phyloP scores from a whole-genome alignment of 2,797 vertebrate genomes.

The Chelmon rostratus region DNA sequence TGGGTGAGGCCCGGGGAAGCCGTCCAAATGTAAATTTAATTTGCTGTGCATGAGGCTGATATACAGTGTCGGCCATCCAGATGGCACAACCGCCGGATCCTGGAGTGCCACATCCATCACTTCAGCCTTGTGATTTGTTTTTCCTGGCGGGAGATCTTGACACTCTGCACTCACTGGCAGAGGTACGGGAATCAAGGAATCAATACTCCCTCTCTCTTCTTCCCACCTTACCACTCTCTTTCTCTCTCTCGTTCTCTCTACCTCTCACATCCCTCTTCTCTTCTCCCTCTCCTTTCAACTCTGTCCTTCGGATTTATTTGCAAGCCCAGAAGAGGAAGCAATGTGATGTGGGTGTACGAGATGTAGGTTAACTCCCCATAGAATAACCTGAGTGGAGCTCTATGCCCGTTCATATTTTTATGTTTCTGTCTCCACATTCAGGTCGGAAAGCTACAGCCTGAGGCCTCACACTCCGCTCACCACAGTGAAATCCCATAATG shows the following conservation, averaged over 20 bases:
- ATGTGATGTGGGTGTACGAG: slow-evolving; percentile 67
- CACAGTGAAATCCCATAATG: slow-evolving; percentile 27
- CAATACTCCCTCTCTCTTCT: slow-evolving; percentile 78
- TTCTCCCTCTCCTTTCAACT: slow-evolving; percentile 55
- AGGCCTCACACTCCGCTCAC: slow-evolving; percentile 22
- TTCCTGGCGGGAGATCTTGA: slow-evolving; percentile 86
- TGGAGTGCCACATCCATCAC: slow-evolving; percentile 89
- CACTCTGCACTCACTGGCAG: slow-evolving; percentile 83
- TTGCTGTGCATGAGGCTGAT: slow-evolving; percentile 85
- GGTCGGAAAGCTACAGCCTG: slow-evolving; percentile 46
- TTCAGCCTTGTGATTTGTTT: slow-evolving; percentile 86
- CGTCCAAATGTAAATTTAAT: slow-evolving; percentile 91
- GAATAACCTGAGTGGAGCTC: slow-evolving; percentile 66
- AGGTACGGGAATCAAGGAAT: slow-evolving; percentile 85
- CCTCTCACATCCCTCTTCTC: slow-evolving; percentile 34
- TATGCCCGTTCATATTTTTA: slow-evolving; percentile 65
- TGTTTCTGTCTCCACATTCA: slow-evolving; percentile 47
- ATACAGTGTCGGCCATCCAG: slow-evolving; percentile 86
- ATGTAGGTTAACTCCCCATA: slow-evolving; percentile 78
- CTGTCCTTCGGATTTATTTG: slow-evolving; percentile 77
- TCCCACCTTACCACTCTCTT: slow-evolving; percentile 61
- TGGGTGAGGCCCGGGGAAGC: slow-evolving; percentile 78
- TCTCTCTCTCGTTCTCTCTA: slow-evolving; percentile 33
- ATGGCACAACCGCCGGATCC: slow-evolving; percentile 83
- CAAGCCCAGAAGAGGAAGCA: slow-evolving; percentile 64